A percentile compares a stretch with the other conserved stretches of the same genome.
Evolutionary conservation across 2,113 vertebrate species (phyloP).

Genomic region (Chroicocephalus ridibundus): DNA sequence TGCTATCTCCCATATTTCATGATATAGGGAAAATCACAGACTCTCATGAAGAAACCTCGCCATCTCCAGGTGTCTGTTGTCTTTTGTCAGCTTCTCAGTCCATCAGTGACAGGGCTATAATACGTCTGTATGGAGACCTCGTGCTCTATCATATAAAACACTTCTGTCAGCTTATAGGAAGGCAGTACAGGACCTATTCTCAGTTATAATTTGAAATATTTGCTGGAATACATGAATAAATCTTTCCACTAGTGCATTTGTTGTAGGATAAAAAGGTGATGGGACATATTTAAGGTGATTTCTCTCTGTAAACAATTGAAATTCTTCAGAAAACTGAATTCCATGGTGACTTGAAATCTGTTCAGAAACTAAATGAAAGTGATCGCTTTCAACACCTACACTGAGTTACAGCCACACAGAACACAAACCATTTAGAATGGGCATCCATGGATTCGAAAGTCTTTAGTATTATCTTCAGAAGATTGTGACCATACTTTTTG

Average conservation of each 20-base stretch:
- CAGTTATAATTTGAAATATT: not conserved
- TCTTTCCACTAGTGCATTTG: not conserved
- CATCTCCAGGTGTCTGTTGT: not conserved
- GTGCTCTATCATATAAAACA: not conserved
- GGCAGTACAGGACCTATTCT: not conserved
- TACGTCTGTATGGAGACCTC: not conserved
- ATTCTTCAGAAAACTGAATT: not conserved
- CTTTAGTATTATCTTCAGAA: not conserved
- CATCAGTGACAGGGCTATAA: not conserved
- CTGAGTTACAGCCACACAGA: not conserved
- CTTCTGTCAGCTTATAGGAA: not conserved
- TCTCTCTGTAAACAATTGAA: not conserved
- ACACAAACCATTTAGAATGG: not conserved
- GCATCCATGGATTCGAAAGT: not conserved
- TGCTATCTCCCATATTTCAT: not conserved
- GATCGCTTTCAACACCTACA: not conserved
- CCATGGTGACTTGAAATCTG: not conserved
- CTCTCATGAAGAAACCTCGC: not conserved
- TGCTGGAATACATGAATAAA: not conserved
- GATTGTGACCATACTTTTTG: not conserved
- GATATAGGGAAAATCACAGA: not conserved
- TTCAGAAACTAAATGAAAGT: not conserved
- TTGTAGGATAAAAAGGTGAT: not conserved
- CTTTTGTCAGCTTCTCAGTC: not conserved
- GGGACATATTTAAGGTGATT: not conserved